Conservation (phyloP, 2,797 vertebrate genomes). For the Syngnathus acus region DNA sequence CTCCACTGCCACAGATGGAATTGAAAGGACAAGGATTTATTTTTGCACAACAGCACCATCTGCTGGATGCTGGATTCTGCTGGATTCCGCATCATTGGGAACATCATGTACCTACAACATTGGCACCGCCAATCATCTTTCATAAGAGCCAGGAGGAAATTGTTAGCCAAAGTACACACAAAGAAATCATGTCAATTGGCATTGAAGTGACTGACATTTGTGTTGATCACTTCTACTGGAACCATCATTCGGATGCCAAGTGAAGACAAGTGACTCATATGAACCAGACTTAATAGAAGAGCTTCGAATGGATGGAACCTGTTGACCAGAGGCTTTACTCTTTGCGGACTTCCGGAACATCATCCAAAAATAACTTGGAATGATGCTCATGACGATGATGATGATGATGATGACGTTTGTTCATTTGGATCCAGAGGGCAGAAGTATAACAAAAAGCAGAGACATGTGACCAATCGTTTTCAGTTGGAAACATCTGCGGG, state of each 20-base stretch:
- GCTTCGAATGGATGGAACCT: background rate
- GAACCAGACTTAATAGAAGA: background rate
- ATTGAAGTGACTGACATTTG: background rate
- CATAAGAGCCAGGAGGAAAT: background rate
- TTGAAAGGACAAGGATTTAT: background rate
- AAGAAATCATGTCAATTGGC: background rate
- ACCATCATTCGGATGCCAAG: background rate
- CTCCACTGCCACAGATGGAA: background rate
- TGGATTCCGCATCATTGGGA: too few species aligned
- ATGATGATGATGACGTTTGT: background rate
- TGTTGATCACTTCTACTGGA: background rate
- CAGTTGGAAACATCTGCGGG: background rate
- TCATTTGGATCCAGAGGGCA: background rate
- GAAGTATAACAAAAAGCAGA: background rate
- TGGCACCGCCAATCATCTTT: background rate
- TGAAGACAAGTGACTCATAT: background rate
- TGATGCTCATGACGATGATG: background rate
- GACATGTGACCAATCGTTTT: background rate
- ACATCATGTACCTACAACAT: background rate
- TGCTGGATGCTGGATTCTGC: background rate
- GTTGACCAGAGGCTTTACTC: background rate
- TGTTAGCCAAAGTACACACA: background rate
- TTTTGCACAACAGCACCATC: background rate
- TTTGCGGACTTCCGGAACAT: background rate
- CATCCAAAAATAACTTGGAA: constrained; percentile 1